phyloP scores from a whole-genome alignment of 2,888 invertebrate species.

The Oasisia sp. region DNA sequence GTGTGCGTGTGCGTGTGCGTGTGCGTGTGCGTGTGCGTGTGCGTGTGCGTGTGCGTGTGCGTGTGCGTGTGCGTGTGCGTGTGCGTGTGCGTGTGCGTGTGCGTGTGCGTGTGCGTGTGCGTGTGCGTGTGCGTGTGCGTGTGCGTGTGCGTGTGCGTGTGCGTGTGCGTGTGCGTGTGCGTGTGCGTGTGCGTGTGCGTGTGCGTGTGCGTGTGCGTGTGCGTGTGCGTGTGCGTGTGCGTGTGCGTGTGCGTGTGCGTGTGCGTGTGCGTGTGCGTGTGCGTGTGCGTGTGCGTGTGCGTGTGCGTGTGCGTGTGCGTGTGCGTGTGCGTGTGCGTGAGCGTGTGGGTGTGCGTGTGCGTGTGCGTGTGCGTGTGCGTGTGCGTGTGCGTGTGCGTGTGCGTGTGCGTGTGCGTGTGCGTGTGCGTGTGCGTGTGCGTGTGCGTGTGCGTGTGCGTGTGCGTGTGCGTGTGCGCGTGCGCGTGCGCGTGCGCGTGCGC shows the following conservation, averaged over 20 bases:
- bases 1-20: too few relatives aligned
- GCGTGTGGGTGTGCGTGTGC: conserved; percentile 38
- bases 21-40: too few relatives aligned
- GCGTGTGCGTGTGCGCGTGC: conserved; percentile 37
- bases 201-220: conserved; percentile 34
- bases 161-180: conserved; percentile 33
- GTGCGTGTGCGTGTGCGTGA: conserved; percentile 37
- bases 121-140: conserved; percentile 34
- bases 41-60: conserved; percentile 28
- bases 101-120: conserved; percentile 36
- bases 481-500: conserved; percentile 27
- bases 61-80: conserved; percentile 62
- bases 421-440: conserved; percentile 38
- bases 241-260: conserved; percentile 37
- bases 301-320: conserved; percentile 40
- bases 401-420: conserved; percentile 40
- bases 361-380: conserved; percentile 36
- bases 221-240: conserved; percentile 35
- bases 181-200: conserved; percentile 31
- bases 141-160: conserved; percentile 37
- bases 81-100: conserved; percentile 38
- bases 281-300: conserved; percentile 38
- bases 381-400: conserved; percentile 38
- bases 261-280: conserved; percentile 38
- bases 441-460: conserved; percentile 34